phyloP scores from a whole-genome alignment of 2,113 vertebrate species.

The Phrynosoma platyrhinos region DNA sequence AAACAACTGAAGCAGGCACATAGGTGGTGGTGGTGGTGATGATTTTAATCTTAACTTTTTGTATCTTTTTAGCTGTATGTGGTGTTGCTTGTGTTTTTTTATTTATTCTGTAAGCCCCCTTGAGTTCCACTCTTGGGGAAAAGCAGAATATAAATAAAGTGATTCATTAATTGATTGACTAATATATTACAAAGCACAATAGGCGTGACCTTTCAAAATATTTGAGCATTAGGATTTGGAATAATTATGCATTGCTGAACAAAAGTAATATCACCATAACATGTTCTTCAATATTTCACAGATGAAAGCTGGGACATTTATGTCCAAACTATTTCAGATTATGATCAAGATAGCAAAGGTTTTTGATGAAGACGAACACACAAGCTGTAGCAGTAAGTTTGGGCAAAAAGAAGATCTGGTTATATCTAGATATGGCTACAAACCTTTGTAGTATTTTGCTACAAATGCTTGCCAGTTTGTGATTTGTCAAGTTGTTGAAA shows the following conservation, averaged over 20 bases:
- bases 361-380: too few relatives aligned
- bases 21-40: neutral
- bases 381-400: neutral
- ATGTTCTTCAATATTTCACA: too few relatives aligned
- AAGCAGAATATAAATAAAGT: too few relatives aligned
- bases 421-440: neutral
- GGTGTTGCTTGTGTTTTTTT: too few relatives aligned
- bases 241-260: neutral
- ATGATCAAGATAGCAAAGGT: too few relatives aligned
- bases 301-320: too few relatives aligned
- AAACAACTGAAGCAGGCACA: neutral
- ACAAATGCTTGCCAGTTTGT: neutral
- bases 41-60: too few relatives aligned
- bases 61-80: too few relatives aligned
- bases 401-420: neutral
- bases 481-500: neutral
- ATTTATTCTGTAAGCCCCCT: too few relatives aligned
- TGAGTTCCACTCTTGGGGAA: too few relatives aligned
- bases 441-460: neutral
- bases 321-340: too few relatives aligned
- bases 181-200: neutral
- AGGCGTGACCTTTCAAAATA: neutral
- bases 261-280: neutral
- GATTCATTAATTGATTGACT: too few relatives aligned
- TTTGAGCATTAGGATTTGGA: constrained; percentile 1